A percentile compares a stretch with the other conserved stretches of the same genome.
phyloP scores from a whole-genome alignment of 2,888 invertebrate species.

The Sipha maydis region DNA sequence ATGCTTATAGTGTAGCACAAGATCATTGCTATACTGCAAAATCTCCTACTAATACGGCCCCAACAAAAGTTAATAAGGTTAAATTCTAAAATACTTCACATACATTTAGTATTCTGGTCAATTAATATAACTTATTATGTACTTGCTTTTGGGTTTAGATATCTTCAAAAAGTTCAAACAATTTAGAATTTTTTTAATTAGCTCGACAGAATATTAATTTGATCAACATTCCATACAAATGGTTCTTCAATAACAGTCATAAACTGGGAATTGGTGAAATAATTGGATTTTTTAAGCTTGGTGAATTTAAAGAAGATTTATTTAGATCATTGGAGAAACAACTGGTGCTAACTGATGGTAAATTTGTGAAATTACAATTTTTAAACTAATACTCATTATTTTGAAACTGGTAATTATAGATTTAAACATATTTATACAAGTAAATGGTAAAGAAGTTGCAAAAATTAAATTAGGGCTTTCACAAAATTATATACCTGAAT shows the following conservation, averaged over 20 bases:
- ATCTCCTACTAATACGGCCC: background rate
- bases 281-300: background rate
- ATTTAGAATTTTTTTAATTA: too few species aligned
- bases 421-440: conserved; percentile 26
- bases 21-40: conserved; percentile 4
- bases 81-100: background rate
- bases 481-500: background rate
- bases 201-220: too few species aligned
- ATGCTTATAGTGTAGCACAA: background rate
- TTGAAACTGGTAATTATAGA: background rate
- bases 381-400: background rate
- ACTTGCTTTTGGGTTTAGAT: too few species aligned
- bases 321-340: too few species aligned
- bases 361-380: background rate
- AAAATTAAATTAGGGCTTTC: background rate
- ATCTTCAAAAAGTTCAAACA: too few species aligned
- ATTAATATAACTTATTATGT: background rate
- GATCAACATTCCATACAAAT: background rate
- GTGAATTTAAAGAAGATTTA: too few species aligned
- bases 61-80: background rate
- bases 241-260: background rate
- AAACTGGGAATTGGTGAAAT: background rate
- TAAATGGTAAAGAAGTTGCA: conserved; percentile 10
- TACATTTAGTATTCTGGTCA: background rate
- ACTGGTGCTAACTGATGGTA: too few species aligned